Conservation (phyloP, 2,888 invertebrate genomes). For the Diogma glabrata region DNA sequence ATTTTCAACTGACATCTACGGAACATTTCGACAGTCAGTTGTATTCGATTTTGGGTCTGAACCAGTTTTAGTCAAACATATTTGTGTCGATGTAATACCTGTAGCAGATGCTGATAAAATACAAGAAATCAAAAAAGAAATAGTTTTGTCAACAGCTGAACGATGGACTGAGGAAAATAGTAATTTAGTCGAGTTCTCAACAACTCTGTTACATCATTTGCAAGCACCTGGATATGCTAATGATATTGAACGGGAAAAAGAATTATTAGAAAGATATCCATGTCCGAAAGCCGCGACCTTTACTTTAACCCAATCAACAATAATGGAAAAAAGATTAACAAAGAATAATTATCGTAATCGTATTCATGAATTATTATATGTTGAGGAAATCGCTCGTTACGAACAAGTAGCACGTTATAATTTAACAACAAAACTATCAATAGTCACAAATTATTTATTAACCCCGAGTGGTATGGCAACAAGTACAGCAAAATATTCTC, state of each 20-base stretch:
- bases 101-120: slow-evolving; percentile 51
- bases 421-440: slow-evolving; percentile 47
- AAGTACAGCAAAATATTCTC: slow-evolving; percentile 63
- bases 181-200: slow-evolving; percentile 41
- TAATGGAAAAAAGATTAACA: slow-evolving; percentile 48
- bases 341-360: slow-evolving; percentile 58
- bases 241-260: slow-evolving; percentile 41
- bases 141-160: slow-evolving; percentile 47
- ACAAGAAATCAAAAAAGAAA: slow-evolving; percentile 49
- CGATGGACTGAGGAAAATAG: slow-evolving; percentile 48
- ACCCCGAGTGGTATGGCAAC: slow-evolving; percentile 55
- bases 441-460: slow-evolving; percentile 55
- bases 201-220: slow-evolving; percentile 42
- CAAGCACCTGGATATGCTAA: slow-evolving; percentile 36
- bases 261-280: slow-evolving; percentile 49
- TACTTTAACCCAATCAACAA: slow-evolving; percentile 53
- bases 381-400: slow-evolving; percentile 65
- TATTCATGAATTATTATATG: slow-evolving; percentile 61
- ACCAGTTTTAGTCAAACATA: slow-evolving; percentile 49
- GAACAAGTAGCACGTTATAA: slow-evolving; percentile 60
- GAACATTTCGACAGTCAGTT: slow-evolving; percentile 63
- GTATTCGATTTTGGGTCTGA: slow-evolving; percentile 62
- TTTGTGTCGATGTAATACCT: slow-evolving; percentile 67
- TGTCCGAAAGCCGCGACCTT: slow-evolving; percentile 55
- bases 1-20: slow-evolving; percentile 60